Base-by-base conservation (phyloP, 2,797 vertebrate genomes). In the Calcarius lapponicus region DNA sequence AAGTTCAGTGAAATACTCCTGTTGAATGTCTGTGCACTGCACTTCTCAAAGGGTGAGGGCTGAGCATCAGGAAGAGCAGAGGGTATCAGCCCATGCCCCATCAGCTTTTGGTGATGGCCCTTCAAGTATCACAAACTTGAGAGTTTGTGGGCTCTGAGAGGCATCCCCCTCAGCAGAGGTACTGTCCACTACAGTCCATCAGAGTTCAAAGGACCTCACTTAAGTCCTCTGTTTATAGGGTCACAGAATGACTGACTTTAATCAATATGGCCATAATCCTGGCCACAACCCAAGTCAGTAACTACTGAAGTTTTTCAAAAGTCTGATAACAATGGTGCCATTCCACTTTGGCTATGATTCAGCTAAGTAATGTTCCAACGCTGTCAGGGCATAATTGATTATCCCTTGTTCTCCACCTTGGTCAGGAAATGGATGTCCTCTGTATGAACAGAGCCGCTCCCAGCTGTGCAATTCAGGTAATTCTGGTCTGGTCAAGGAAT, bases 61-160 rank as follows among this genome's bases (percentile, higher is more conserved):
- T 78, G 45, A 40, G 40, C 15, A 26, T 40, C 0, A 0, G 5
- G 6, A 58, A 26, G 20, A 31, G 13, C 58, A 25, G n/a, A 65
- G 15, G 13, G 9, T 32, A 47, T 53, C 29, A 40, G 25, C 26
- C 21, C 29, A 31, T 38, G 8, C 14, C 25, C 10, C 31, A 20
- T 53, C 31, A 72, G 21, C 38, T 79, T 47, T 65, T 29, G 16
- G 15, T 53, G n/a, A 42, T 66, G 31, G 18, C 40, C n/a, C 53
- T 47, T 84, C 20, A 34, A 20, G 18, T 47, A 47, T 28, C 13
- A 66, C 13, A 58, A 5, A 60, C 26, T 32, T 72, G 51, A 31
- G 38, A 32, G 53, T 40, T 20, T 78, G 21, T 24, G 31, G 17
- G 26, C 31, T 58, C 26, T 72, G 66, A 65, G 45, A 47, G 21